These are phyloP conservation scores for Poliocrania exsul DNA, from an alignment of 2,797 vertebrate genomes.

Conservation along the genomic window DNA sequence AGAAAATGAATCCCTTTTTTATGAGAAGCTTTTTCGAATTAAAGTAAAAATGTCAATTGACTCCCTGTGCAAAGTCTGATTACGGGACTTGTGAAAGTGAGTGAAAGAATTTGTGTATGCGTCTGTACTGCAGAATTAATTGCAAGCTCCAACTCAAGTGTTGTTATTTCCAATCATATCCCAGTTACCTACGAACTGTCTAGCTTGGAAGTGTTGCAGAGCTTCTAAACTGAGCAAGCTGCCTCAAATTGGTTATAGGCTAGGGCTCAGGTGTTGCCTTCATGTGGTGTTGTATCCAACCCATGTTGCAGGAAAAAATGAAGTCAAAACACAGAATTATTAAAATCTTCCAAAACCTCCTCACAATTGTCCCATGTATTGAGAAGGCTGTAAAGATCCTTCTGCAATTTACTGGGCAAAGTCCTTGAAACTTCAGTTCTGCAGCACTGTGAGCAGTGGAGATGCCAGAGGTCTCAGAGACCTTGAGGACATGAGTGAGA, in stretches of 20 bases:
- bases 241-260: neutral
- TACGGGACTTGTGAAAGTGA: neutral
- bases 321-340: neutral
- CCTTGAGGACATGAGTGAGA: neutral
- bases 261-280: neutral
- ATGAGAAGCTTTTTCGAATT: neutral
- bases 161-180: neutral
- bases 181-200: neutral
- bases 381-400: neutral
- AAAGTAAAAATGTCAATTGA: neutral
- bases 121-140: neutral
- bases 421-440: neutral
- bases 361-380: neutral
- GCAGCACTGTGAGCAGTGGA: neutral
- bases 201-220: neutral
- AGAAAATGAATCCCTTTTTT: neutral
- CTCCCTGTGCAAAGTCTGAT: neutral
- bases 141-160: neutral
- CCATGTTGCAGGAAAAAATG: neutral
- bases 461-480: neutral
- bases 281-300: rapidly evolving
- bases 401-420: neutral
- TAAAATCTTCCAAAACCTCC: neutral
- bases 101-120: neutral
- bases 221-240: neutral